These are phyloP conservation scores for Standfussiana lucernea DNA, from an alignment of 2,888 invertebrate genomes.

Conservation along the genomic window DNA sequence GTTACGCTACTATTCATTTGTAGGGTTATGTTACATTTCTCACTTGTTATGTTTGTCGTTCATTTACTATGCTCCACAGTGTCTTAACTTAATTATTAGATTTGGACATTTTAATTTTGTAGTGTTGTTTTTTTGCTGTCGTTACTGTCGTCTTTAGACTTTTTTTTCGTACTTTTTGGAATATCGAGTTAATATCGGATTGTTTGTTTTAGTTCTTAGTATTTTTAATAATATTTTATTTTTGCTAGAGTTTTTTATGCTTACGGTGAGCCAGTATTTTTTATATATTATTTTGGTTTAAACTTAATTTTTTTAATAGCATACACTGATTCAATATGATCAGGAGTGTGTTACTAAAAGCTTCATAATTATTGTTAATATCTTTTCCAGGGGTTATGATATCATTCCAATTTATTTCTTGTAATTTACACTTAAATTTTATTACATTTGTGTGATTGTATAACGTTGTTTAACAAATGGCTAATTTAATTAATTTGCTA, in stretches of 20 bases:
- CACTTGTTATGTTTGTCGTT: neutral
- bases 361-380: neutral
- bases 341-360: neutral
- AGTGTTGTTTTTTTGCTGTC: slow-evolving; percentile 1
- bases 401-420: no score
- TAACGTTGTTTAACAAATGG: no score
- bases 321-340: neutral
- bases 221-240: neutral
- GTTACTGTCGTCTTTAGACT: neutral
- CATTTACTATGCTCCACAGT: neutral
- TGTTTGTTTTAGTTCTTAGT: neutral
- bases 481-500: neutral
- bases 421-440: no score
- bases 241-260: neutral
- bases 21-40: neutral
- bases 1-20: slow-evolving; percentile 4
- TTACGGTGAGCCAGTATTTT: neutral
- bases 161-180: slow-evolving; percentile 3
- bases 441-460: no score
- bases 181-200: neutral
- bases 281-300: neutral
- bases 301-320: neutral
- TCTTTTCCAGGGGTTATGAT: neutral
- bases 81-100: neutral
- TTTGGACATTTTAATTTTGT: neutral